Conservation (phyloP, 2,113 vertebrate species). For the Caracal caracal region DNA sequence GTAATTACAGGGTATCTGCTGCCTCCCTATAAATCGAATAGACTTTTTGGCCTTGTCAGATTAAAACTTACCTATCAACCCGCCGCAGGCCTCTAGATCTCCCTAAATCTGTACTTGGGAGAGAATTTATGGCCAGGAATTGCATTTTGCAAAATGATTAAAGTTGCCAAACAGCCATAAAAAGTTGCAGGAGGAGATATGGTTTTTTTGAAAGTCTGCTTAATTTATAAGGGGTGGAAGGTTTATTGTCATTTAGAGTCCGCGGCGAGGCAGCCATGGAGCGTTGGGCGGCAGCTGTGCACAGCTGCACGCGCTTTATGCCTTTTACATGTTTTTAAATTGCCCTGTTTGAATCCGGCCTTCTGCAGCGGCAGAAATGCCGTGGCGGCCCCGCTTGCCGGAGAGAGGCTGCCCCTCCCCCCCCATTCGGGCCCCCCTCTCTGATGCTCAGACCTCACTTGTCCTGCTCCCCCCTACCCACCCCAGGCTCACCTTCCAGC, state of each 20-base stretch:
- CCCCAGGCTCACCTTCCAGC: neutral
- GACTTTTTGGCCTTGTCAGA: constrained; percentile 87
- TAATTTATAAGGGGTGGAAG: constrained; percentile 91
- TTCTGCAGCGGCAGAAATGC: constrained; percentile 36
- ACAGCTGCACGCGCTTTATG: constrained; percentile 84
- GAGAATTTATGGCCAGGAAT: constrained; percentile 89
- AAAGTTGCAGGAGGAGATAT: constrained; percentile 87
- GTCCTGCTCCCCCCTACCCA: neutral
- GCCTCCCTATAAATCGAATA: constrained; percentile 87
- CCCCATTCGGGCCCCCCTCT: neutral
- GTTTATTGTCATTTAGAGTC: constrained; percentile 89
- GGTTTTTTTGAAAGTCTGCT: constrained; percentile 87
- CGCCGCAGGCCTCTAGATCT: constrained; percentile 87
- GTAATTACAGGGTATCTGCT: constrained; percentile 87
- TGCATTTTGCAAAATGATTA: constrained; percentile 90
- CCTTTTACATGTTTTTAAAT: constrained; percentile 88
- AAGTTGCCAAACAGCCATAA: constrained; percentile 91
- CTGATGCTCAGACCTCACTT: neutral
- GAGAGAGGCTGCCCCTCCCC: neutral
- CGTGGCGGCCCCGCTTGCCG: neutral
- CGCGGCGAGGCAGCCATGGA: constrained; percentile 85
- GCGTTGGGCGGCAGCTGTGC: constrained; percentile 80
- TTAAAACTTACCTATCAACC: constrained; percentile 90
- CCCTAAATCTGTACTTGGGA: constrained; percentile 88
- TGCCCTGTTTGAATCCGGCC: constrained; percentile 77